Evolutionary conservation across 2,113 vertebrate genomes (phyloP).

Genomic region (Leptocoma aspasia): DNA sequence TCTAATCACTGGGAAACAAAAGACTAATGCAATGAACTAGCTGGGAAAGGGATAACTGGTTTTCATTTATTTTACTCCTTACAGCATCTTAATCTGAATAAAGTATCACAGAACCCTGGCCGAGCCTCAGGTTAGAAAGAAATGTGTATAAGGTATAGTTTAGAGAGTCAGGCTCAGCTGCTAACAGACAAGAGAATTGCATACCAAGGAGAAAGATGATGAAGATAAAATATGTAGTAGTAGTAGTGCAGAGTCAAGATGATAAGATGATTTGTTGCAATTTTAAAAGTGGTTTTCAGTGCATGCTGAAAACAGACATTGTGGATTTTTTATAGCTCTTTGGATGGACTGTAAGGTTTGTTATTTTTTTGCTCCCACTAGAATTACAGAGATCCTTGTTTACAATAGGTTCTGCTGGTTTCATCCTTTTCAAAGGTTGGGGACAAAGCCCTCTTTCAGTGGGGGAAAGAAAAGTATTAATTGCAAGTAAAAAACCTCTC

Average conservation of each 20-base stretch:
- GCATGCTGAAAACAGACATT: too few species aligned
- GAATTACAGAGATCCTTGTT: background rate
- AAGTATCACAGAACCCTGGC: background rate
- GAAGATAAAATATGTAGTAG: background rate
- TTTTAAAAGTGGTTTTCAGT: background rate
- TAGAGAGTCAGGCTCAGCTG: slow-evolving; percentile 4
- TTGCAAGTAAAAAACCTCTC: slow-evolving; percentile 2
- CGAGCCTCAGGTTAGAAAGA: background rate
- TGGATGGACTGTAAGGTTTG: background rate
- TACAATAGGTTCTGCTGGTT: background rate
- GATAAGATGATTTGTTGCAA: slow-evolving; percentile 2
- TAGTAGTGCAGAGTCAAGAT: background rate
- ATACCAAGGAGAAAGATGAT: background rate
- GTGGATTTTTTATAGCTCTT: background rate
- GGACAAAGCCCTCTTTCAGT: background rate
- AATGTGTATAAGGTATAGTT: background rate
- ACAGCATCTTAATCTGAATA: background rate
- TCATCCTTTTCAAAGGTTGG: background rate
- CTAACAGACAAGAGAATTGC: slow-evolving; percentile 15
- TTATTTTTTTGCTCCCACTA: background rate
- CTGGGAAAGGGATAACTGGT: background rate
- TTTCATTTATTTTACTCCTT: background rate
- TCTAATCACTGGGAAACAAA: background rate
- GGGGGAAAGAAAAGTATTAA: background rate
- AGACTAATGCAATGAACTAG: background rate